phyloP scores from a whole-genome alignment of 2,797 vertebrate species.

The Zalophus californianus region DNA sequence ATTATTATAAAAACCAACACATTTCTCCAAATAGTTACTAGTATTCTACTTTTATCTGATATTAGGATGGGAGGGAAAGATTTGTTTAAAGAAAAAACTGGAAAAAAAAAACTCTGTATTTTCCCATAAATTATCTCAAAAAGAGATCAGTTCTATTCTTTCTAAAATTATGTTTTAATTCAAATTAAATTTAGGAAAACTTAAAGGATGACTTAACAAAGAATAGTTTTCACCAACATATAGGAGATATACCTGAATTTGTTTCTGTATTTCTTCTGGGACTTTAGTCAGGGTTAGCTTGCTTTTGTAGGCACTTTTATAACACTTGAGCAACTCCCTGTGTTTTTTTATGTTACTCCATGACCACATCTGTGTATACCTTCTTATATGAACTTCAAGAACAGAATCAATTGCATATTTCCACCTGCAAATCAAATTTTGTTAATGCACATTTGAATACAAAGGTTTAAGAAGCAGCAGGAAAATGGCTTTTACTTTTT shows the following conservation, averaged over 20 bases:
- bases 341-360: constrained; percentile 94
- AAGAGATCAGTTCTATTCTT: neutral
- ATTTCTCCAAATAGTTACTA: neutral
- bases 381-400: constrained; percentile 93
- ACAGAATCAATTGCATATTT: constrained; percentile 92
- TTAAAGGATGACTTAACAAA: constrained; percentile 1
- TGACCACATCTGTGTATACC: constrained; percentile 92
- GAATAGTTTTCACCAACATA: neutral
- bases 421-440: constrained; percentile 92
- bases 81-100: neutral
- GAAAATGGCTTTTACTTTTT: constrained; percentile 49
- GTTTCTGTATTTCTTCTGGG: constrained; percentile 90
- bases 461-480: constrained; percentile 23
- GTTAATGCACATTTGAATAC: neutral
- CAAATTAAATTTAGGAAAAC: constrained; percentile 34
- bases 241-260: constrained; percentile 91
- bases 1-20: constrained; percentile 15
- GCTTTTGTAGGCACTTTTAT: constrained; percentile 92
- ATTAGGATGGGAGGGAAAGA: neutral
- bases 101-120: neutral
- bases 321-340: constrained; percentile 91
- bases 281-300: constrained; percentile 92
- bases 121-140: constrained; percentile 46
- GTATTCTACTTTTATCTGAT: neutral
- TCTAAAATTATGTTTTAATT: constrained; percentile 38